A percentile compares a stretch with the other conserved stretches of the same genome.
These are phyloP conservation scores for Pachyuromys duprasi DNA, from an alignment of 2,797 vertebrate species.

Conservation along the genomic window DNA sequence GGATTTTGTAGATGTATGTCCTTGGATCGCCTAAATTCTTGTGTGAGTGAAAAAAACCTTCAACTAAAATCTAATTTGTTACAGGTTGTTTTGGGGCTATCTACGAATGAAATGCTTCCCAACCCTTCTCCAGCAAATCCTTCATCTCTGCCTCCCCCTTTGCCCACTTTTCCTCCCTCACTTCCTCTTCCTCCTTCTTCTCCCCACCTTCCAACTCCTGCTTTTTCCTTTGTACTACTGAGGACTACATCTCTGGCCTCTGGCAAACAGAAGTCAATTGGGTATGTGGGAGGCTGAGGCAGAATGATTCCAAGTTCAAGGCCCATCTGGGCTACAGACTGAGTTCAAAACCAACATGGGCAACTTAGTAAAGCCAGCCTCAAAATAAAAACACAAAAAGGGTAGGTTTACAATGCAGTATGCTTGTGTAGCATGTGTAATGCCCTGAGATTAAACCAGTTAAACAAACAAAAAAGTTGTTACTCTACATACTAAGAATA, in stretches of 20 bases:
- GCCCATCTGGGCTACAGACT: background rate
- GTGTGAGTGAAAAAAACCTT: background rate
- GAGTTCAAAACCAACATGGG: background rate
- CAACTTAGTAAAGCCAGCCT: background rate
- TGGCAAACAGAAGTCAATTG: background rate
- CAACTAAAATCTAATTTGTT: background rate
- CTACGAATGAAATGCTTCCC: background rate
- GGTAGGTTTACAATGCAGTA: too few relatives aligned
- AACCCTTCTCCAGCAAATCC: background rate
- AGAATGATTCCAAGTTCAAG: background rate
- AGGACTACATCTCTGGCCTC: background rate
- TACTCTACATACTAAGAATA: background rate
- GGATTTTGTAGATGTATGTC: background rate
- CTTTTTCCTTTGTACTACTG: background rate
- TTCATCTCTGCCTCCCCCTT: background rate
- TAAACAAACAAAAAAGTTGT: background rate
- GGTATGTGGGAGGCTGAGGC: background rate
- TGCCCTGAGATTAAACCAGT: background rate
- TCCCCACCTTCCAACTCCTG: background rate
- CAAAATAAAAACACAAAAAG: background rate
- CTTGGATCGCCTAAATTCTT: background rate
- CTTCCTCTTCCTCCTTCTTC: background rate
- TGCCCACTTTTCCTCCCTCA: too few relatives aligned
- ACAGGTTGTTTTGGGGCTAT: too few relatives aligned
- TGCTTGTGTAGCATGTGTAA: background rate